These are phyloP conservation scores for Cyprinodon tularosa DNA, from an alignment of 2,113 vertebrate genomes.

Conservation along the genomic window DNA sequence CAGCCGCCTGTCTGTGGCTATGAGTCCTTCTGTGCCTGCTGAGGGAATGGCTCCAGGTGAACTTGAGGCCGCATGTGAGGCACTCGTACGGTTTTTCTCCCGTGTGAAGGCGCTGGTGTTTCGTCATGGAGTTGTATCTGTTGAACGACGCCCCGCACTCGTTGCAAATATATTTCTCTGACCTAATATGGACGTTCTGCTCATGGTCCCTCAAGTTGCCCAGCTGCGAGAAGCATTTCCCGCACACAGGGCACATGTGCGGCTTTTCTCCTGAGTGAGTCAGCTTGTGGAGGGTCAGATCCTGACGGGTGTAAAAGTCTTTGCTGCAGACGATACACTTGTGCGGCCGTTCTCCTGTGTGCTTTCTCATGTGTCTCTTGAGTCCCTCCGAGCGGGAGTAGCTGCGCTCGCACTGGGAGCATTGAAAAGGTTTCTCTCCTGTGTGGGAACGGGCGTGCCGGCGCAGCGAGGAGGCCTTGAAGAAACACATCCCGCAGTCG, in stretches of 20 bases:
- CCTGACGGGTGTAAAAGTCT: conserved; percentile 67
- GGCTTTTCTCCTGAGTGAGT: conserved; percentile 73
- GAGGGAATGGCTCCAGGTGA: conserved; percentile 64
- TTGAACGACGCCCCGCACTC: conserved; percentile 64
- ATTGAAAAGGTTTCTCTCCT: conserved; percentile 70
- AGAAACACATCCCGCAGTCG: conserved; percentile 62
- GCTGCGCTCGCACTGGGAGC: conserved; percentile 61
- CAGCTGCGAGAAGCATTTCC: conserved; percentile 74
- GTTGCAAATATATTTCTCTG: conserved; percentile 62
- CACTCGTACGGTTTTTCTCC: conserved; percentile 64
- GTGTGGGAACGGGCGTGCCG: conserved; percentile 68
- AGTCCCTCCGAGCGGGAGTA: conserved; percentile 72
- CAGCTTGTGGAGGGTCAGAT: conserved; percentile 48
- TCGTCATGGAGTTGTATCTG: conserved; percentile 58
- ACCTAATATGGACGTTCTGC: conserved; percentile 68
- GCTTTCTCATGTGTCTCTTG: conserved; percentile 70
- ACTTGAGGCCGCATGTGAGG: conserved; percentile 38
- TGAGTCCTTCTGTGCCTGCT: conserved; percentile 69
- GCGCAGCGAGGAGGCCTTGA: conserved; percentile 58
- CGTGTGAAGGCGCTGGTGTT: conserved; percentile 70
- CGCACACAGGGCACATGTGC: conserved; percentile 68
- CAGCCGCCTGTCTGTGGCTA: conserved; percentile 45
- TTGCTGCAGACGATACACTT: conserved; percentile 63
- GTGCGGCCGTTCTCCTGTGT: conserved; percentile 66
- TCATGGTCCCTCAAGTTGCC: conserved; percentile 76